phyloP scores from a whole-genome alignment of 2,888 invertebrate species.

The Heliconius aoede region DNA sequence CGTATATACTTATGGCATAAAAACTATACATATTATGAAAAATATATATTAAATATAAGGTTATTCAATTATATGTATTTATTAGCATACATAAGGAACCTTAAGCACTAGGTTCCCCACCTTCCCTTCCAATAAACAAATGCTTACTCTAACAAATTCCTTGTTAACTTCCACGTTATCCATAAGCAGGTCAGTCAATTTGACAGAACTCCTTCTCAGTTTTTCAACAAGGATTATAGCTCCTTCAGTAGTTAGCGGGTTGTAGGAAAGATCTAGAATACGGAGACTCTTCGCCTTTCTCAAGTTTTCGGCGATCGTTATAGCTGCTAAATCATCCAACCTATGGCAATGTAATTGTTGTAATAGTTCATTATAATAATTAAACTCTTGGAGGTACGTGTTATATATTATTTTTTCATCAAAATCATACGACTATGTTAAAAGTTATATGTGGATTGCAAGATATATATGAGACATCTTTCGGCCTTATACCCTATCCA shows the following conservation, averaged over 20 bases:
- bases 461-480: too few relatives aligned
- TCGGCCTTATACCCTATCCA: too few relatives aligned
- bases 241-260: slow-evolving; percentile 44
- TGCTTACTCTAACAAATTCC: slow-evolving; percentile 43
- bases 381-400: too few relatives aligned
- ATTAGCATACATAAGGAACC: background rate
- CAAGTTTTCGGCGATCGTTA: slow-evolving; percentile 32
- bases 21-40: too few relatives aligned
- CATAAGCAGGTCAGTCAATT: slow-evolving; percentile 42
- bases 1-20: too few relatives aligned
- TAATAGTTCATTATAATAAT: background rate
- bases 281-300: slow-evolving; percentile 37
- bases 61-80: background rate
- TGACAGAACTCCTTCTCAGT: slow-evolving; percentile 34
- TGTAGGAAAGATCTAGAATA: slow-evolving; percentile 44
- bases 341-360: slow-evolving; percentile 28
- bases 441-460: too few relatives aligned
- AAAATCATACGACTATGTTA: too few relatives aligned
- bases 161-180: slow-evolving; percentile 42
- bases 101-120: too few relatives aligned
- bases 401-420: too few relatives aligned
- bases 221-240: slow-evolving; percentile 38
- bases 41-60: too few relatives aligned
- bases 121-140: too few relatives aligned
- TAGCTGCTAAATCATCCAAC: slow-evolving; percentile 39